Base-by-base conservation (phyloP, 1,140 invertebrate genomes). In the Temnothorax nylanderi region DNA sequence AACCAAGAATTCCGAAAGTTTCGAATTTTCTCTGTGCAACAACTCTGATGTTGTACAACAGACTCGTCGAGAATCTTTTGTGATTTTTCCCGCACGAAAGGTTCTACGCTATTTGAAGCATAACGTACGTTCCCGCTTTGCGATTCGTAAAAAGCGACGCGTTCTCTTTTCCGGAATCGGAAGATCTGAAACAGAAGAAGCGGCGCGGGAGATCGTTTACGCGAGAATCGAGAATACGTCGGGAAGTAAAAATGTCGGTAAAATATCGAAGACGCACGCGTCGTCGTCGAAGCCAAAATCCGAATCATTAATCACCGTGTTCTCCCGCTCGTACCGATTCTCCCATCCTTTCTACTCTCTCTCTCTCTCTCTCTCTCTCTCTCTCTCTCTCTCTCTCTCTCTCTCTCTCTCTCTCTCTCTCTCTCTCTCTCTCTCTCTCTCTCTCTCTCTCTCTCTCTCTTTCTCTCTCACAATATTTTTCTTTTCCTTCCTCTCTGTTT, bases 291-390 rank as follows among this genome's bases (percentile, higher is more conserved):
- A 74, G 54, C 69, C 69, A 47, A 84, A 84, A 84, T 84, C 80
- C 80, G 54, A 84, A 84, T 84, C 80, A 84, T 84, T 84, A 84
- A 84, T 84, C 80, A 84, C 80, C 13, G 26, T 44, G 69, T 84
- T 74, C 78, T 41, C 37, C 32, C 32, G 78, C 67, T 71, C 67
- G 51, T 69, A 80, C 77, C 62, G 62, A 80, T 54, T 80, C 77
- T 60, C 41, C 10, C 49, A 69, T n/a, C 49, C 37, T 26, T 72
- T 69, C 18, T 67, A 21, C 16, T 26, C 34, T 32, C 16, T 21
- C 21, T 77, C 16, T 47, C 21, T 47, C 18, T 56, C 49, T 47
- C 54, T 21, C 37, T 21, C 21, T 77, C 16, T 47, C 21, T 47
- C 18, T 56, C 49, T 47, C 54, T 21, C 37, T 21, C 21, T 77